A percentile compares a stretch with the other conserved stretches of the same genome.
Evolutionary conservation across 2,888 invertebrate genomes (phyloP).

Genomic region (Molanna angustata): DNA sequence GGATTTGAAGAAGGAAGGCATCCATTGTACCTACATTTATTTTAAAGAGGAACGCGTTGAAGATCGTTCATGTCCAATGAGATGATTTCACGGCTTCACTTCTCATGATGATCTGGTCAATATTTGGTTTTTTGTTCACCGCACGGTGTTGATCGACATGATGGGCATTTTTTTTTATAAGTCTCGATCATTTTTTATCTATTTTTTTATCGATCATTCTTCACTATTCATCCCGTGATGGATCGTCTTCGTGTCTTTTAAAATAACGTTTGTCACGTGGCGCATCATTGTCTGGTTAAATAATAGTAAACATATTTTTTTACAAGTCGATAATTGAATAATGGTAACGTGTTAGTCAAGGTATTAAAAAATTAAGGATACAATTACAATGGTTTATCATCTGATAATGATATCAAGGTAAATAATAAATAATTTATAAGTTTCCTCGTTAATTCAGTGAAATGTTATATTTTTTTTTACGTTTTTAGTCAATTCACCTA

Average conservation of each 20-base stretch:
- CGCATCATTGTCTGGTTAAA: constrained; percentile 17
- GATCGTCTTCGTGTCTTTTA: background rate
- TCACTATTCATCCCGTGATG: background rate
- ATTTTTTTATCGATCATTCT: constrained; percentile 1
- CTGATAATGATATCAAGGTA: too few relatives aligned
- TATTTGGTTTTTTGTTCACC: constrained; percentile 31
- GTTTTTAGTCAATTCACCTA: too few relatives aligned
- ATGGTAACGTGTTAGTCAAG: too few relatives aligned
- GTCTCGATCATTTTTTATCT: background rate
- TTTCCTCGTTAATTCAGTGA: too few relatives aligned
- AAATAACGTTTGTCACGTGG: constrained; percentile 17
- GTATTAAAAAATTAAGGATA: too few relatives aligned
- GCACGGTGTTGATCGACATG: constrained; percentile 17
- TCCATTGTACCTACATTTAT: constrained; percentile 6
- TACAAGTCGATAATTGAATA: too few relatives aligned
- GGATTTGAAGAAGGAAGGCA: background rate
- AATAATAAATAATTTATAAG: too few relatives aligned
- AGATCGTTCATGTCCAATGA: constrained; percentile 26
- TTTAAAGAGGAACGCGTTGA: constrained; percentile 11
- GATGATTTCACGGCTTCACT: constrained; percentile 25
- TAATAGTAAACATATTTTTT: too few relatives aligned
- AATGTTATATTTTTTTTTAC: too few relatives aligned
- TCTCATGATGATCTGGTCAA: constrained; percentile 31
- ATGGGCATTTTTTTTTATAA: constrained; percentile 4
- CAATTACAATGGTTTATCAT: too few relatives aligned